Base-by-base conservation (phyloP, 2,797 vertebrate species). In the Phataginus tricuspis region DNA sequence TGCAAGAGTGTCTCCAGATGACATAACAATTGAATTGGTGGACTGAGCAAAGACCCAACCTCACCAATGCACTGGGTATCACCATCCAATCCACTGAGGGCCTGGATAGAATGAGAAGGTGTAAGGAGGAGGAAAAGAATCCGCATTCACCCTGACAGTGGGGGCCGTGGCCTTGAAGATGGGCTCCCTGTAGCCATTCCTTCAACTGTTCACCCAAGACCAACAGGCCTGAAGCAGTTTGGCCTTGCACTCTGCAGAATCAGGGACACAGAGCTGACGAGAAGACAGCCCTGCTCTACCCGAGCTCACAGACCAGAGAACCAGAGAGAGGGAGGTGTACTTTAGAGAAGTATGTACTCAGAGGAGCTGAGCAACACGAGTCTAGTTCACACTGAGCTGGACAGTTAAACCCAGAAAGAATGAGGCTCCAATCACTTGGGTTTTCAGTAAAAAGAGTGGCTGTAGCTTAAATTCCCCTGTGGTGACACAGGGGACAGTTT, bases 81-180 rank as follows among this genome's bases (percentile, higher is more conserved):
- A 82, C 18, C 39, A 45, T 45, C 37, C 10, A 45, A 82, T 31
- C 34, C 78, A 45, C 4, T 39, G 29, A 82, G 57, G 78, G 57
- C 11, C 31, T 49, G 53, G 53, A 53, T 2, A 75, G 74, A 75
- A 53, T 45, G n/a, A 75, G 21, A 53, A 53, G 5, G 31, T 18
- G 45, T 29, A 55, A 14, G 23, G 45, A 82, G 29, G 39, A 63
- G 29, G 34, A 69, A 72, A 69, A 59, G 21, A 12, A 21, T 7
- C n/a, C 11, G 1, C 0, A 13, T 37, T 15, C 1, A 3, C 42
- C 23, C 13, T 2, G 4, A 25, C 4, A 25, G 42, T 45, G 23
- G 25, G 37, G 14, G 59, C 18, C 7, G 10, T 42, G 27, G 29
- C 6, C 29, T 15, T 29, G 10, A 16, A 1, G 15, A 27, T 61